These are phyloP conservation scores for Cordilura impudica DNA, from an alignment of 2,888 invertebrate genomes.

Conservation along the genomic window DNA sequence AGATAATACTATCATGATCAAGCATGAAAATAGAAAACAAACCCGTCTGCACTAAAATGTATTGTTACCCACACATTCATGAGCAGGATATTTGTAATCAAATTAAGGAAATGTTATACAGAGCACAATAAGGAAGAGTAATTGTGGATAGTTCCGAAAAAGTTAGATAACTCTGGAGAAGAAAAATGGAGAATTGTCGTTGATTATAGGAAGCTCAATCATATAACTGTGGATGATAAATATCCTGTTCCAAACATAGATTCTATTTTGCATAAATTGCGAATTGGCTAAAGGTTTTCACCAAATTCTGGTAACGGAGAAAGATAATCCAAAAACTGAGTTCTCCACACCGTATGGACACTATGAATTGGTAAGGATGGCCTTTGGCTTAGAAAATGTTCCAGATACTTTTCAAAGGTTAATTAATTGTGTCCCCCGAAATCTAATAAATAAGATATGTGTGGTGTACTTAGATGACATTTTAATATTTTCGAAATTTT, in stretches of 20 bases:
- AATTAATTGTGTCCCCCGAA: no score
- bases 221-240: conserved; percentile 18
- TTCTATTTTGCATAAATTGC: conserved; percentile 35
- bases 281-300: conserved; percentile 54
- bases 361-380: conserved; percentile 61
- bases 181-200: conserved; percentile 46
- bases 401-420: no score
- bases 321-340: conserved; percentile 60
- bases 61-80: conserved; percentile 30
- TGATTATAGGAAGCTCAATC: conserved; percentile 45
- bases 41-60: no score
- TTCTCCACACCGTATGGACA: no score
- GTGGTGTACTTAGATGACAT: no score
- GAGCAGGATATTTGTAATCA: conserved; percentile 46
- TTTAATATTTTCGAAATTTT: no score
- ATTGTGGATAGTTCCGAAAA: conserved; percentile 38
- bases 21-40: no score
- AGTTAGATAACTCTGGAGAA: conserved; percentile 31
- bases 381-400: conserved; percentile 57
- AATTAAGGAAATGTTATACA: conserved; percentile 7
- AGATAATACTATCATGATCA: no score
- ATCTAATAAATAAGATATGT: no score
- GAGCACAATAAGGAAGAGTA: neutral
- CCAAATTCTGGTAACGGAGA: conserved; percentile 64
- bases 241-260: conserved; percentile 42